Conservation (phyloP, 2,888 invertebrate genomes). For the Drosophila atripex region DNA sequence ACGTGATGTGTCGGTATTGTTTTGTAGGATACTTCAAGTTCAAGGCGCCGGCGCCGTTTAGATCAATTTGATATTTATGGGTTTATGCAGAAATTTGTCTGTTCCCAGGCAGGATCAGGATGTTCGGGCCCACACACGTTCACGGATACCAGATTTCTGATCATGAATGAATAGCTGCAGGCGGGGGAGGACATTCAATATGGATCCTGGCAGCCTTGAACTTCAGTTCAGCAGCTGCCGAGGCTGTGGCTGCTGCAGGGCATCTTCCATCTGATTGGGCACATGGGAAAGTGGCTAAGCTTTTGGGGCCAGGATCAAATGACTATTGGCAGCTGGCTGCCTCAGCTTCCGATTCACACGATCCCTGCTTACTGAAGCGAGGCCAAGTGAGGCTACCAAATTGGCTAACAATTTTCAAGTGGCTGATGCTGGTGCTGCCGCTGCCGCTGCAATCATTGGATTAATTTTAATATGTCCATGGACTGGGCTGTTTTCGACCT, state of each 20-base stretch:
- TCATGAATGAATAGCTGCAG: slow-evolving; percentile 35
- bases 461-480: slow-evolving; percentile 80
- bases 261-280: slow-evolving; percentile 73
- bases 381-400: slow-evolving; percentile 48
- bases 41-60: slow-evolving; percentile 74
- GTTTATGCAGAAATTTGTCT: slow-evolving; percentile 81
- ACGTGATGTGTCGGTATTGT: slow-evolving; percentile 57
- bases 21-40: slow-evolving; percentile 63
- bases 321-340: slow-evolving; percentile 60
- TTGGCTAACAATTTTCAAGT: slow-evolving; percentile 72
- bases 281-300: slow-evolving; percentile 72
- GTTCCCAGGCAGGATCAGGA: slow-evolving; percentile 47
- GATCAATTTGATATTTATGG: slow-evolving; percentile 80
- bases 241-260: slow-evolving; percentile 32
- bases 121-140: slow-evolving; percentile 47
- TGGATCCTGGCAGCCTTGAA: slow-evolving; percentile 73
- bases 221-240: slow-evolving; percentile 48
- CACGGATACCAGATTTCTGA: slow-evolving; percentile 14
- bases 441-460: slow-evolving; percentile 73
- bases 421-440: slow-evolving; percentile 24
- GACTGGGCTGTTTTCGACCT: slow-evolving; percentile 60
- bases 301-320: slow-evolving; percentile 59
- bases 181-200: slow-evolving; percentile 65
- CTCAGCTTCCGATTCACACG: slow-evolving; percentile 67
- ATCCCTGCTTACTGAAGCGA: slow-evolving; percentile 42